Evolutionary conservation across 2,113 vertebrate species (phyloP), one percentile per base, ranked within the genome.

Genomic region (Nothobranchius furzeri): DNA sequence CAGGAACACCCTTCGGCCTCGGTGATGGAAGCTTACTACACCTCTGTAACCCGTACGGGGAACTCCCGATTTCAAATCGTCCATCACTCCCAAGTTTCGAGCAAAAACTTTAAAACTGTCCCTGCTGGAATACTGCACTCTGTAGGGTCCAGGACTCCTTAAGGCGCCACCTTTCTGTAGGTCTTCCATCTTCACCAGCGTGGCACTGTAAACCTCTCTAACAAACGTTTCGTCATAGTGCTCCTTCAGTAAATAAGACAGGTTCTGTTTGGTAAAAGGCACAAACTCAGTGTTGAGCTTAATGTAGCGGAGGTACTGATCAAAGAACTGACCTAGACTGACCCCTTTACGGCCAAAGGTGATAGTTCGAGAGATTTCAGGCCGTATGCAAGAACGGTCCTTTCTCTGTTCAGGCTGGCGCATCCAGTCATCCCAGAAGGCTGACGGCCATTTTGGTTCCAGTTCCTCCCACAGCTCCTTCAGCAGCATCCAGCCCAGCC

Each of bases 351-450:
- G 89, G 11, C 97, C 97, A 6, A 99, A 99, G 0, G 97, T 99
- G 74, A 98, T 90, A 0, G 97, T 98, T 7, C 97, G 86, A 0
- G 97, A 97, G 50, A 98, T 89, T 60, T 99, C 97, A 0, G 97
- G 97, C 0, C 97, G 92, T 0, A 99, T 42, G 67, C 97, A 99
- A 0, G 96, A 94, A 0, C 96, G 94, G 0, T 88, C 93, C 0
- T 90, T 89, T 0, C 97, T 92, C 50, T 98, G 97, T 45, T 96
- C 96, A 0, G 96, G 97, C 0, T 93, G 91, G 3, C 97, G 87
- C 95, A 98, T 96, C 97, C 97, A 99, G 73, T 99, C 97, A 0
- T 99, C 97, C 97, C 97, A 99, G 60, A 99, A 99, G 0, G 96
- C 96, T 0, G 80, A 82, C 0, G 97, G 96, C 96, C 97, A 99